A percentile compares a stretch with the other conserved stretches of the same genome.
Conservation (phyloP, 2,888 invertebrate genomes). For the Xestobium rufovillosum region DNA sequence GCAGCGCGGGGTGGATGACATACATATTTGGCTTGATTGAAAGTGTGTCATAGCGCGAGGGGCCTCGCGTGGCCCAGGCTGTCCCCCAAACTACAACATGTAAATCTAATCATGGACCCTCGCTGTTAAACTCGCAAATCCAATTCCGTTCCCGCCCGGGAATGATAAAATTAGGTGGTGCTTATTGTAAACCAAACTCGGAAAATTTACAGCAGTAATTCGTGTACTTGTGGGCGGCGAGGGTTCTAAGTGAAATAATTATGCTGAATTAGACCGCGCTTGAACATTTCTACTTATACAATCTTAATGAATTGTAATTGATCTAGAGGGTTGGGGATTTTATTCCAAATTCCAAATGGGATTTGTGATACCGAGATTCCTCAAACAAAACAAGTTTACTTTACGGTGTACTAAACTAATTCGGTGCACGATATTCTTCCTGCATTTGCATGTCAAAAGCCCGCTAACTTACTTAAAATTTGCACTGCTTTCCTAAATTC, state of each 20-base stretch:
- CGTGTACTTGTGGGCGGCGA: constrained; percentile 40
- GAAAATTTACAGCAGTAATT: constrained; percentile 46
- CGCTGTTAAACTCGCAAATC: constrained; percentile 45
- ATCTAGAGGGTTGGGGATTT: constrained; percentile 35
- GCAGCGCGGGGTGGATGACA: constrained; percentile 25
- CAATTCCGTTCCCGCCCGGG: constrained; percentile 43
- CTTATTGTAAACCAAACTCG: constrained; percentile 50
- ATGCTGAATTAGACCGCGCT: constrained; percentile 41
- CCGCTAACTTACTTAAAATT: too few species aligned
- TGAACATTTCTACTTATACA: constrained; percentile 38
- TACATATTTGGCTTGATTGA: constrained; percentile 37
- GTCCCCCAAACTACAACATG: constrained; percentile 39
- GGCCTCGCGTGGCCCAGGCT: constrained; percentile 26
- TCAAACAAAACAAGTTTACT: constrained; percentile 1
- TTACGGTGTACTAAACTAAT: too few species aligned
- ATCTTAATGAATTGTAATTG: constrained; percentile 44
- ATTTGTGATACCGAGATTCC: constrained; percentile 24
- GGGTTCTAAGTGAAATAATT: constrained; percentile 41
- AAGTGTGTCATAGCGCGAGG: constrained; percentile 39
- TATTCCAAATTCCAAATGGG: constrained; percentile 39
- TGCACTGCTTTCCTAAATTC: too few species aligned
- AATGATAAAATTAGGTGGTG: constrained; percentile 47
- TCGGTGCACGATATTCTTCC: too few species aligned
- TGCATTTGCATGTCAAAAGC: too few species aligned
- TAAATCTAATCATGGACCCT: constrained; percentile 45